Evolutionary conservation across 2,888 invertebrate genomes (phyloP), one percentile per base, ranked within the genome.

Genomic region (Euplexia lucipara): DNA sequence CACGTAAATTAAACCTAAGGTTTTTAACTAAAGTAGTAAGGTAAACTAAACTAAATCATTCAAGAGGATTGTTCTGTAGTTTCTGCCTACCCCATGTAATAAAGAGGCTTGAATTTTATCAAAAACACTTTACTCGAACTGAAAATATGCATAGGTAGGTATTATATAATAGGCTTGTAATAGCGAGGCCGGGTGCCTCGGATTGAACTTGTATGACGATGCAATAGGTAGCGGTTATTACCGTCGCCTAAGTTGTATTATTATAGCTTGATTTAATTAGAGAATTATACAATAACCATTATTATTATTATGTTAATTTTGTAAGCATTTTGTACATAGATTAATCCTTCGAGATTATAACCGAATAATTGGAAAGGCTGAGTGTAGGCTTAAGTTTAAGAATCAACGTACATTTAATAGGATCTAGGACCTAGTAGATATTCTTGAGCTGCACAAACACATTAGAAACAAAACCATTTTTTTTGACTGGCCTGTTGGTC

Each of bases 301-400:
- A 30, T 51, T 58, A 35, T 16, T 57, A 30, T 51, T 58, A 69
- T 42, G 45, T 39, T 39, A 67, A 47, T 67, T 14, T 18, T n/a
- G 30, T 45, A 12, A 47, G 39, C 26, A 34, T 47, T 39, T 35
- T 45, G 45, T 41, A 49, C 44, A 44, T 22, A 16, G 39, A 39
- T 51, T 51, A 47, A 51, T 69, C 51, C 45, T 56, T 44, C 8
- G 32, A 56, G 67, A 49, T 66, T 67, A 34, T 42, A 30, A 41
- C 32, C n/a, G 49, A 49, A 59, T 69, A 49, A 67, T 56, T 52
- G 34, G 12, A 51, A 16, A 41, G 34, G 32, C 18, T 37, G 22
- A 39, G 10, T 32, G 34, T 14, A 5, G n/a, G 58, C 34, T 44
- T 51, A 37, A 32, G 10, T 10, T n/a, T 49, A 14, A 12, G 16